Base-by-base conservation (phyloP, 1,140 invertebrate genomes). In the Contarinia nasturtii region DNA sequence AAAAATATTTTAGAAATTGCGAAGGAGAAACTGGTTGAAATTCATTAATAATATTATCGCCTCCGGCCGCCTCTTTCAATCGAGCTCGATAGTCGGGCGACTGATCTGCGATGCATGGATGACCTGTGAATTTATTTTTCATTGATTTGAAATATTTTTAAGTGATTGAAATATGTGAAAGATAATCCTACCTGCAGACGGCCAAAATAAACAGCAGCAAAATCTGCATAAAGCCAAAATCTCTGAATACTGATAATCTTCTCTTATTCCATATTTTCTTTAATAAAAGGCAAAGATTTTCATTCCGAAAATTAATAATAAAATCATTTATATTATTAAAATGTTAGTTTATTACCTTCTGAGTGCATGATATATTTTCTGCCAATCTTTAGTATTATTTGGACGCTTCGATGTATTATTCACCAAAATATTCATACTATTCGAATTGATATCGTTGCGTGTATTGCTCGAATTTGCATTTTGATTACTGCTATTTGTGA, bases 161-260 rank as follows among this genome's bases (percentile, higher is more conserved):
- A n/a, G n/a, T n/a, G n/a, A n/a, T n/a, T n/a, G n/a, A n/a, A n/a
- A n/a, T n/a, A n/a, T n/a, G n/a, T n/a, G n/a, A n/a, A n/a, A n/a
- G n/a, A n/a, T n/a, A n/a, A n/a, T n/a, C 27, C 10, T 10, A 27
- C 27, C 27, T 41, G 86, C 73, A 1, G 83, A 86, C 54, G 91
- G 80, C 94, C 94, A 98, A 63, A 96, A 97, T 33, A 98, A 74
- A 61, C 89, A 93, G 55, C 91, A 82, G 65, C 94, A 98, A 62
- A 92, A 86, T 50, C 86, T 78, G 65, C 94, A 98, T 38, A 97
- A 69, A 41, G 90, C 87, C 50, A 98, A 73, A 61, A 89, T 89
- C 66, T 98, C 93, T 1, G 92, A 88, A 66, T 88, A 98, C 55
- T 77, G 74, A 19, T 73, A 64, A 51, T 93, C 86, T 68, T 96